These are phyloP conservation scores for Manis crassicaudata DNA, from an alignment of 2,797 vertebrate genomes.

Conservation along the genomic window DNA sequence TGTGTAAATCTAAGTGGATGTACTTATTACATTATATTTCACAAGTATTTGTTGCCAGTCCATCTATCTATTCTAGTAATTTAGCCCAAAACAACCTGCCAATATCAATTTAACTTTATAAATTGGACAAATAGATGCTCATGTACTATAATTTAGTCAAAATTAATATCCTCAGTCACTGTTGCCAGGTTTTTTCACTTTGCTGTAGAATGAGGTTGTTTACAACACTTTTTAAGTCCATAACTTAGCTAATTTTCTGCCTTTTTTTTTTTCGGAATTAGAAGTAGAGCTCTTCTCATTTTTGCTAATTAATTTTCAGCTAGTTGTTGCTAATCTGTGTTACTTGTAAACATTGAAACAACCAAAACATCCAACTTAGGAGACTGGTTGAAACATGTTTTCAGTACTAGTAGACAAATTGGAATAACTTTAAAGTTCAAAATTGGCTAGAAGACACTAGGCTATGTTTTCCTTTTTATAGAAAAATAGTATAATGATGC, in stretches of 20 bases:
- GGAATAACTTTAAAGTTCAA: constrained; percentile 7
- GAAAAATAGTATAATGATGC: constrained; percentile 14
- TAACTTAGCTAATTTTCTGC: background rate
- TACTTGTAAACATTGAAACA: constrained; percentile 43
- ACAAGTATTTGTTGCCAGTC: background rate
- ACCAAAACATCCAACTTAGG: background rate
- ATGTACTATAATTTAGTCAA: background rate
- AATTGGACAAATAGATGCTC: background rate
- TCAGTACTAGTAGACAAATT: background rate
- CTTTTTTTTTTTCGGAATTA: background rate
- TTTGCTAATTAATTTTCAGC: constrained; percentile 38
- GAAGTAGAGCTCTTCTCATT: background rate
- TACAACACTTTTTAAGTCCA: background rate
- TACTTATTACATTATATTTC: background rate
- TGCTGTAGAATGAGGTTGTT: background rate
- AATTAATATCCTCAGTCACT: background rate
- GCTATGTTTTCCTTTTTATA: constrained; percentile 13
- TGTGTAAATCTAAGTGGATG: background rate
- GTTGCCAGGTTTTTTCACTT: constrained; percentile 16
- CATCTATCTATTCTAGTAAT: background rate
- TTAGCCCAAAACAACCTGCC: constrained; percentile 1
- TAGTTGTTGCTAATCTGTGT: background rate
- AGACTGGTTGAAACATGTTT: background rate
- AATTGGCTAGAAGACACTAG: constrained; percentile 14
- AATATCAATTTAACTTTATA: constrained; percentile 33